A percentile compares a stretch with the other conserved stretches of the same genome.
phyloP scores from a whole-genome alignment of 1,140 invertebrate species.

The Wiebesia pumilae region DNA sequence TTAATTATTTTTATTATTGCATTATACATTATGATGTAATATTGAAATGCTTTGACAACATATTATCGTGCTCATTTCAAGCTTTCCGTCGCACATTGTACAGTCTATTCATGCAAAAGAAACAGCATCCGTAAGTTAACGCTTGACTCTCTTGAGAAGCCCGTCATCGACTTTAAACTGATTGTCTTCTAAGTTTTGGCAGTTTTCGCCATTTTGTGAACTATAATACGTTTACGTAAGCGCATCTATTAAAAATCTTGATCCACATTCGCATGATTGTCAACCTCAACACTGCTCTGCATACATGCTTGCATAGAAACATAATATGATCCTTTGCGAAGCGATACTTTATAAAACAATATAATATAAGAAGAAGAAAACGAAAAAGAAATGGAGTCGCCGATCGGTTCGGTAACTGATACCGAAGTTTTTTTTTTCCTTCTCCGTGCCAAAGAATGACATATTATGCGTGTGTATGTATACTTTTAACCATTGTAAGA shows the following conservation, averaged over 20 bases:
- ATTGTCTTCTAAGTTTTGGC: too few relatives aligned
- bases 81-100: too few relatives aligned
- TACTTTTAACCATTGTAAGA: conserved; percentile 24
- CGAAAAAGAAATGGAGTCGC: background rate
- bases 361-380: conserved; percentile 7
- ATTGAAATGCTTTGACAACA: too few relatives aligned
- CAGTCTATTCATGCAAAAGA: too few relatives aligned
- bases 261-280: too few relatives aligned
- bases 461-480: background rate
- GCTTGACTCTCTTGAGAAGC: too few relatives aligned
- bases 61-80: too few relatives aligned
- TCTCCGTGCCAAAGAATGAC: too few relatives aligned
- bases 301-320: background rate
- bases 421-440: conserved; percentile 35
- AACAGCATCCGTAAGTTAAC: too few relatives aligned
- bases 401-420: conserved; percentile 39
- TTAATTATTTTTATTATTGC: too few relatives aligned
- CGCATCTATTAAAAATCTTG: background rate
- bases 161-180: too few relatives aligned
- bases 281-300: background rate
- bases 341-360: conserved; percentile 46
- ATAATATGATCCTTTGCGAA: conserved; percentile 22
- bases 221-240: background rate
- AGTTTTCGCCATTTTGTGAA: background rate
- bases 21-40: too few relatives aligned